Percentiles rank a stretch among this genome's conserved stretches.
These are phyloP conservation scores for Syrphus vitripennis DNA, from an alignment of 2,888 invertebrate genomes.

Conservation along the genomic window DNA sequence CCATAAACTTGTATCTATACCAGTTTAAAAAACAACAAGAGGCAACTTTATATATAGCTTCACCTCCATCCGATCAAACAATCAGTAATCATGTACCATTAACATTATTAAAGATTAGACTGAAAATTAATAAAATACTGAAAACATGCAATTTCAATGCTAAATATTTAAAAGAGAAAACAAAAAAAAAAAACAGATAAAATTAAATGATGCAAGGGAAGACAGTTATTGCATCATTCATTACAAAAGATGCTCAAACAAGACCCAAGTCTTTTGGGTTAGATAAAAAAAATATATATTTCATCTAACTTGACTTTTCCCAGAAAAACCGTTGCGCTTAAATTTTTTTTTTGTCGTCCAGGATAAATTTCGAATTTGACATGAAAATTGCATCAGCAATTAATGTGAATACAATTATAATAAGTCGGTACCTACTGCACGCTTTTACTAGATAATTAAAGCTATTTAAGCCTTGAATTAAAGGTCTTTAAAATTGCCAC, in stretches of 20 bases:
- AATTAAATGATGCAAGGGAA: conserved; percentile 21
- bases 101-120: conserved; percentile 31
- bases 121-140: conserved; percentile 45
- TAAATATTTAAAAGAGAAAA: neutral
- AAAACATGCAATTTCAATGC: conserved; percentile 23
- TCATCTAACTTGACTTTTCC: neutral
- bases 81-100: conserved; percentile 28
- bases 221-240: conserved; percentile 25
- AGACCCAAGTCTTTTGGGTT: neutral
- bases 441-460: neutral
- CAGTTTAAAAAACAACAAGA: neutral
- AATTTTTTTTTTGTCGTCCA: neutral
- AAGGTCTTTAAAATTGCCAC: conserved; percentile 2
- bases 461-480: neutral
- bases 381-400: conserved; percentile 40
- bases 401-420: neutral
- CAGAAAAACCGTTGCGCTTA: neutral
- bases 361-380: conserved; percentile 13
- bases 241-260: neutral
- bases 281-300: neutral
- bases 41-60: neutral
- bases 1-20: neutral
- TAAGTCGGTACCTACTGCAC: neutral
- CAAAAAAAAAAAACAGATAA: neutral
- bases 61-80: neutral